These are phyloP conservation scores for Chloroceryle inda DNA, from an alignment of 2,797 vertebrate genomes.

Conservation along the genomic window DNA sequence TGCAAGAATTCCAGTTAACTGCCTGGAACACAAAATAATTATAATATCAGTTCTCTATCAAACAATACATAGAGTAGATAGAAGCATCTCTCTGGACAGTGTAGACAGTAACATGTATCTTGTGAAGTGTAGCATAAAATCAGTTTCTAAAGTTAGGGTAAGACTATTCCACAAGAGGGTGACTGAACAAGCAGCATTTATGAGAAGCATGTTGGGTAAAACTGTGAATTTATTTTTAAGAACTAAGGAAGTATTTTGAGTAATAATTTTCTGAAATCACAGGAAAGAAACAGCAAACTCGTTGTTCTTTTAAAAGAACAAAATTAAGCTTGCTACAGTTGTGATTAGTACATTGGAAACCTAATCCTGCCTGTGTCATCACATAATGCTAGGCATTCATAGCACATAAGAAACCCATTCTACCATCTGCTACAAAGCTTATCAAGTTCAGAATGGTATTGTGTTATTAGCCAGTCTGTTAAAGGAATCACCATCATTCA, in stretches of 20 bases:
- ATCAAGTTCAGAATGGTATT: not conserved
- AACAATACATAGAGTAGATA: not conserved
- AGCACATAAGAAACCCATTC: not conserved
- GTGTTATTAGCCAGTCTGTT: not conserved
- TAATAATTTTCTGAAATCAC: not conserved
- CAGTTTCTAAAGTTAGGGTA: not conserved
- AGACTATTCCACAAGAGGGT: not conserved
- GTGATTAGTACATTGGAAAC: not conserved
- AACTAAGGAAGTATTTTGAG: not conserved
- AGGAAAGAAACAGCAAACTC: not conserved
- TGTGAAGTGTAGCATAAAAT: not conserved
- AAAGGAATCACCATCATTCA: not conserved
- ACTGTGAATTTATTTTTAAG: not conserved
- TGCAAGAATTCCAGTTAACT: slow-evolving; percentile 8
- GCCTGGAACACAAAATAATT: slow-evolving; percentile 23
- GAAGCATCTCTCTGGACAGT: not conserved
- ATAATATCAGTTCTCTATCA: not conserved
- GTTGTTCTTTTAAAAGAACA: not conserved
- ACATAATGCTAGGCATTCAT: not conserved
- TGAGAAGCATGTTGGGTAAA: not conserved
- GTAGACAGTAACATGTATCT: not conserved
- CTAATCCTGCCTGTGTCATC: not conserved
- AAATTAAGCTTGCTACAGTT: not conserved
- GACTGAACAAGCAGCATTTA: not conserved
- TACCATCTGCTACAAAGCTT: not conserved